phyloP scores from a whole-genome alignment of 1,140 invertebrate genomes.

The Zophobas morio region DNA sequence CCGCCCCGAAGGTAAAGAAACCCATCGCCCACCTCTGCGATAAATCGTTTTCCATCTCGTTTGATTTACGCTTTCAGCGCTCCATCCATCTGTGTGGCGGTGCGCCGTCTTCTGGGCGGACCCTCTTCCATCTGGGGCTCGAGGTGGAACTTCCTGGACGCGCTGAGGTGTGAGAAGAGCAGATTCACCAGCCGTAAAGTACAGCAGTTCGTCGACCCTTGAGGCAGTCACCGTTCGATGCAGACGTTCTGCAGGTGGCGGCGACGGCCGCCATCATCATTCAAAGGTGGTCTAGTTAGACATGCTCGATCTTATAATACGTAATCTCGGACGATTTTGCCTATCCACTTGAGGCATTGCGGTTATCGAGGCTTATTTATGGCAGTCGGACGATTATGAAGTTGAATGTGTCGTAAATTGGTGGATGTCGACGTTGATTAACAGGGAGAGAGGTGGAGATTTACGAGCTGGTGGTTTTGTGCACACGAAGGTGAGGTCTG shows the following conservation, averaged over 20 bases:
- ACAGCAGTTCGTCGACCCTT: conserved; percentile 56
- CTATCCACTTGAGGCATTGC: background rate
- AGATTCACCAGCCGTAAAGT: conserved; percentile 54
- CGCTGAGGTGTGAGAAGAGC: conserved; percentile 33
- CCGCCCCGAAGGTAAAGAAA: conserved; percentile 17
- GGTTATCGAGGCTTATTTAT: conserved; percentile 7
- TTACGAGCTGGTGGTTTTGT: too few relatives aligned
- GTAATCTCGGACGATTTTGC: background rate
- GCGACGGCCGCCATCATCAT: conserved; percentile 30
- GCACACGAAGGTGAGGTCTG: too few relatives aligned
- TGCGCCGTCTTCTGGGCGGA: conserved; percentile 27
- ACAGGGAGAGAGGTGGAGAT: background rate
- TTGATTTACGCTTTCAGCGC: conserved; percentile 26
- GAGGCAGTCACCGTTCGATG: conserved; percentile 57
- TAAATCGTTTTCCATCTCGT: background rate
- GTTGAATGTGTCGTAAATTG: conserved; percentile 6
- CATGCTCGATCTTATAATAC: conserved; percentile 22
- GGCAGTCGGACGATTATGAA: background rate
- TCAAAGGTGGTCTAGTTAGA: conserved; percentile 38
- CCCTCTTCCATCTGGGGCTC: conserved; percentile 35
- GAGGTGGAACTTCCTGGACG: conserved; percentile 16
- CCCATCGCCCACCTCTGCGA: conserved; percentile 6
- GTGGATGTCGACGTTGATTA: background rate
- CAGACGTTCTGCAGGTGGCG: conserved; percentile 56
- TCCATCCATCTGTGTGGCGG: conserved; percentile 28